These are phyloP conservation scores for Drosophila ezoana DNA, from an alignment of 2,888 invertebrate genomes.

Conservation along the genomic window DNA sequence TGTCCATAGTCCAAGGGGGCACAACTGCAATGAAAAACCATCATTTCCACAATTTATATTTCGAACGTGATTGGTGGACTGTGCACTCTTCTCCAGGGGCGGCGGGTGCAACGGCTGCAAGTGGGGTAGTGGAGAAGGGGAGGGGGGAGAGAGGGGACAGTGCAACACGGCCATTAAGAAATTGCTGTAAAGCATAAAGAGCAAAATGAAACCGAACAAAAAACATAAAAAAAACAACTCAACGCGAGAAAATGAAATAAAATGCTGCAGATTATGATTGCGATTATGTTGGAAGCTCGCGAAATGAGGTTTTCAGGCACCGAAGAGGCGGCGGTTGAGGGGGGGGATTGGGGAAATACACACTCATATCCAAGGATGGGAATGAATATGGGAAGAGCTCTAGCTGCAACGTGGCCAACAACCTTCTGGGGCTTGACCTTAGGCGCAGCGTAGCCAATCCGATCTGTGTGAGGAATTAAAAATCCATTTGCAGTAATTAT, in stretches of 20 bases:
- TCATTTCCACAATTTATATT: slow-evolving; percentile 85
- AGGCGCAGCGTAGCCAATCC: slow-evolving; percentile 42
- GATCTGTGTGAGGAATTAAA: slow-evolving; percentile 29
- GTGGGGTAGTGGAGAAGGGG: neutral
- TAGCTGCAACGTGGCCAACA: slow-evolving; percentile 6
- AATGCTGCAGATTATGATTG: slow-evolving; percentile 83
- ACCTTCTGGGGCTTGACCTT: slow-evolving; percentile 36
- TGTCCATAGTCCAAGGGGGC: no score
- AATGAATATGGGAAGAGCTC: slow-evolving; percentile 20
- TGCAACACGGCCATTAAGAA: slow-evolving; percentile 77
- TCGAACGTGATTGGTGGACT: slow-evolving; percentile 83
- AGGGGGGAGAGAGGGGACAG: neutral
- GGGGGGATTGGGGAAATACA: slow-evolving; percentile 1
- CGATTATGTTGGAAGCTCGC: slow-evolving; percentile 71
- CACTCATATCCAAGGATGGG: slow-evolving; percentile 19
- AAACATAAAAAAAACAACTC: slow-evolving; percentile 47
- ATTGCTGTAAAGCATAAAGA: slow-evolving; percentile 79
- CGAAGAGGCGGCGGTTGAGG: neutral
- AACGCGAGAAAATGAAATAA: slow-evolving; percentile 82
- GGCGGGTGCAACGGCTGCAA: no score
- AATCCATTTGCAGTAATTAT: slow-evolving; percentile 22
- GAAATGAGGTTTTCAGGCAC: slow-evolving; percentile 49
- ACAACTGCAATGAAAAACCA: slow-evolving; percentile 74
- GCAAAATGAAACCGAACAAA: slow-evolving; percentile 68
- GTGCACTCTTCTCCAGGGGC: slow-evolving; percentile 3